A percentile compares a stretch with the other conserved stretches of the same genome.
Evolutionary conservation across 2,888 invertebrate genomes (phyloP).

Genomic region (Rhagonycha lutea): DNA sequence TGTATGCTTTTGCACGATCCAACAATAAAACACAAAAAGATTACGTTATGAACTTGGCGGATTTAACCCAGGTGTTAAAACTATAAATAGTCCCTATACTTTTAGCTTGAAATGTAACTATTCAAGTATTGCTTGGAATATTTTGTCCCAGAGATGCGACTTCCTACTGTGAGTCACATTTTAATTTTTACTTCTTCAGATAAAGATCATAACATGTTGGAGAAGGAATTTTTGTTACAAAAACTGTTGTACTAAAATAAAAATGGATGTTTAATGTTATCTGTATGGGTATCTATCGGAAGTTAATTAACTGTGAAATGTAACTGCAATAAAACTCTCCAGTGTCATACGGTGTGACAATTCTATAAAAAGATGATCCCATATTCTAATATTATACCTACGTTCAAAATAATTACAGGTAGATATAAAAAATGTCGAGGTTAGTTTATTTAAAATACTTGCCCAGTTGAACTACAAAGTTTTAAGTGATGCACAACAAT

Average conservation of each 20-base stretch:
- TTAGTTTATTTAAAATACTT: neutral
- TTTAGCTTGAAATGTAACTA: conserved; percentile 12
- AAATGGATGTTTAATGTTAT: neutral
- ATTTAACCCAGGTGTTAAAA: conserved; percentile 24
- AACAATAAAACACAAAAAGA: conserved; percentile 19
- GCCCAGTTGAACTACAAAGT: neutral
- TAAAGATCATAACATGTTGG: neutral
- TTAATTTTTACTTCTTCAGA: conserved; percentile 4
- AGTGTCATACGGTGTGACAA: neutral
- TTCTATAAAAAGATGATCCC: neutral
- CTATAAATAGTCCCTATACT: conserved; percentile 24
- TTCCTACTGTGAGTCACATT: conserved; percentile 10
- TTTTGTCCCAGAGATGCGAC: conserved; percentile 8
- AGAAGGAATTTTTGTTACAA: neutral
- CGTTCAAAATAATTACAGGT: neutral
- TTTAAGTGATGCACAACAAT: neutral
- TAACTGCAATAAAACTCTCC: neutral
- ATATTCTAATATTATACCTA: no score
- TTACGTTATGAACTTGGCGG: conserved; percentile 25
- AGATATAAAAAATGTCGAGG: neutral
- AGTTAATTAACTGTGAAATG: neutral
- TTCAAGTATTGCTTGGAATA: conserved; percentile 13
- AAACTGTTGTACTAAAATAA: neutral
- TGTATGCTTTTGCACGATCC: conserved; percentile 13
- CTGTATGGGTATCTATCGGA: neutral